Evolutionary conservation across 2,888 invertebrate species (phyloP), one percentile per base, ranked within the genome.

Genomic region (Dione juno): DNA sequence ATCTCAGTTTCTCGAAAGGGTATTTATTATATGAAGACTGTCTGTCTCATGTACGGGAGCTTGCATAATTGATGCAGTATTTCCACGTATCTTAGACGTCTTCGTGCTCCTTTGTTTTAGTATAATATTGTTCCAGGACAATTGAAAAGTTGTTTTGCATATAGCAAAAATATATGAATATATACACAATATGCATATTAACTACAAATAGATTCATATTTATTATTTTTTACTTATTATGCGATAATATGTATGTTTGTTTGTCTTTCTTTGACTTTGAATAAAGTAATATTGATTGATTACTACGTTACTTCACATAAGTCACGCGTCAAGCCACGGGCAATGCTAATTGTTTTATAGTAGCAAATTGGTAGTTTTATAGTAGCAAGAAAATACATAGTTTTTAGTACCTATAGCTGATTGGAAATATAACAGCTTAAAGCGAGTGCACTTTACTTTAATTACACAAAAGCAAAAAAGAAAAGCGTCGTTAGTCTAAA

Each of bases 381-480:
- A n/a, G n/a, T n/a, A n/a, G n/a, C n/a, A n/a, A n/a, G n/a, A n/a
- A n/a, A n/a, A n/a, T n/a, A n/a, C n/a, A n/a, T n/a, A n/a, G 14
- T 28, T 43, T n/a, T 43, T 43, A 41, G 14, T 43, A 43, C 43
- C 21, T 21, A 2, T 9, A 35, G 0, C 1, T 28, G 7, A 61
- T 61, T 59, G 67, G 69, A 70, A 76, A 72, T 64, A 59, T 54
- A n/a, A n/a, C n/a, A 74, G 68, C 74, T 77, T 77, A 75, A 73
- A 75, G 64, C 71, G 74, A 76, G 73, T 70, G 72, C 75, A 70
- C 77, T 77, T 75, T 75, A 19, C 78, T 77, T 79, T 78, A 80
- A 79, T 80, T 81, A 80, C 70, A 76, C 75, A 76, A 80, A 79
- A 50, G 77, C 76, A 78, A 80, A 77, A 78, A 78, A 75, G 71